Percentiles rank a stretch among this genome's conserved stretches.
Evolutionary conservation across 2,888 invertebrate genomes (phyloP).

Genomic region (Thereva unica): DNA sequence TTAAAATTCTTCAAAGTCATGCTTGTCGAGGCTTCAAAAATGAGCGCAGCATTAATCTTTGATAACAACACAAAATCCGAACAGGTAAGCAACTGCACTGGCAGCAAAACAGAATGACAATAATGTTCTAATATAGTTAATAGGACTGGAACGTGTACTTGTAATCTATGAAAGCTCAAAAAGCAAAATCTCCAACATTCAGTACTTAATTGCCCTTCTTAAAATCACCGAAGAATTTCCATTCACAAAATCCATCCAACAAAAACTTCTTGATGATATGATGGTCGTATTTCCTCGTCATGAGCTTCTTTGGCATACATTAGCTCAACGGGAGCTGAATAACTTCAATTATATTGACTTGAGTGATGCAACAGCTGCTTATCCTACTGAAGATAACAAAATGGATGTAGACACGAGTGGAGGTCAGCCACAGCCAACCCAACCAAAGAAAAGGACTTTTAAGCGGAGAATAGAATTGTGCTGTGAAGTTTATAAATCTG

Average conservation of each 20-base stretch:
- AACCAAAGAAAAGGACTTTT: slow-evolving; percentile 48
- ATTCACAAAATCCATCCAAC: slow-evolving; percentile 64
- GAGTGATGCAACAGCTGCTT: not conserved
- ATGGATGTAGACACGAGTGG: not conserved
- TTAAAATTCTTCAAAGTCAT: slow-evolving; percentile 67
- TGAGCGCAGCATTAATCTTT: slow-evolving; percentile 55
- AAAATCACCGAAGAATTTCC: slow-evolving; percentile 64
- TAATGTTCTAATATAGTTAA: not conserved
- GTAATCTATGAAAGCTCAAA: slow-evolving; percentile 67
- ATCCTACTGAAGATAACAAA: not conserved
- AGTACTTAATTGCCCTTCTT: slow-evolving; percentile 65
- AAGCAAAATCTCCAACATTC: slow-evolving; percentile 62
- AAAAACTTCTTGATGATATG: slow-evolving; percentile 61
- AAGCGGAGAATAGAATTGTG: slow-evolving; percentile 59
- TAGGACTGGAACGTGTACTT: slow-evolving; percentile 62
- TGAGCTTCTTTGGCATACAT: slow-evolving; percentile 64
- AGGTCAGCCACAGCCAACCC: not conserved
- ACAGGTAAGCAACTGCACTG: not conserved
- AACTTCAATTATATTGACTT: slow-evolving; percentile 49
- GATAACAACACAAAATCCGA: slow-evolving; percentile 37
- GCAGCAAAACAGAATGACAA: not conserved
- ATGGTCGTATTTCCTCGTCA: slow-evolving; percentile 60
- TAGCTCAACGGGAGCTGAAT: slow-evolving; percentile 65
- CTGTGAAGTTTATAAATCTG: slow-evolving; percentile 60
- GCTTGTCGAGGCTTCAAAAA: slow-evolving; percentile 48